Evolutionary conservation across 2,113 vertebrate species (phyloP).

Genomic region (Ammospiza nelsoni): DNA sequence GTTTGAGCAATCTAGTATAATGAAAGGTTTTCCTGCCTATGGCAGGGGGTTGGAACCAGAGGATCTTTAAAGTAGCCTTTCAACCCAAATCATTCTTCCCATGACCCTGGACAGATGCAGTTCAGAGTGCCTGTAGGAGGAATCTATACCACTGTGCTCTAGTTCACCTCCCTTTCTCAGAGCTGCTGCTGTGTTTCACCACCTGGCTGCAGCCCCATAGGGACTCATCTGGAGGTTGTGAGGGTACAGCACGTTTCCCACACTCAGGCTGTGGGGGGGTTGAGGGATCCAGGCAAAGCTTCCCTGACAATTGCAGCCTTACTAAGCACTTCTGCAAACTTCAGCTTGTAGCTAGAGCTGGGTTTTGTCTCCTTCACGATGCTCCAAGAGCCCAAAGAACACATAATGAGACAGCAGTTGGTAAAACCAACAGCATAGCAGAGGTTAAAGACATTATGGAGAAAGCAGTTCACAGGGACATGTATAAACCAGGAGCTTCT

Average conservation of each 20-base stretch:
- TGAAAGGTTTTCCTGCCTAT: not conserved
- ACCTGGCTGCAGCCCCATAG: not conserved
- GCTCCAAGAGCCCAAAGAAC: not conserved
- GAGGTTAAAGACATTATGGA: not conserved
- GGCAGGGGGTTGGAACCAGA: not conserved
- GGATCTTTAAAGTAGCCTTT: not conserved
- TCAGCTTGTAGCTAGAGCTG: not conserved
- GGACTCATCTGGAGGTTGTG: rapidly evolving
- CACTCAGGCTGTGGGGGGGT: rapidly evolving
- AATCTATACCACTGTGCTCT: not conserved
- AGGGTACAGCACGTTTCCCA: not conserved
- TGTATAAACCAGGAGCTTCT: not conserved
- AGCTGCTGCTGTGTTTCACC: not conserved
- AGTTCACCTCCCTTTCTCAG: not conserved
- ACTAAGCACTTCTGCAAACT: not conserved
- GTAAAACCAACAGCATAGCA: not conserved
- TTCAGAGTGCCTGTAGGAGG: not conserved
- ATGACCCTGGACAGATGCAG: not conserved
- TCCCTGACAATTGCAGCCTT: not conserved
- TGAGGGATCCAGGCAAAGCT: not conserved
- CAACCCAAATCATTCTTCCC: not conserved
- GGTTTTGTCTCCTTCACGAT: rapidly evolving
- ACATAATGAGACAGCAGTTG: not conserved
- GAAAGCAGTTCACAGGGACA: not conserved
- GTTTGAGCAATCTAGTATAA: not conserved